phyloP scores from a whole-genome alignment of 2,113 vertebrate species.

The Falcunculus frontatus region DNA sequence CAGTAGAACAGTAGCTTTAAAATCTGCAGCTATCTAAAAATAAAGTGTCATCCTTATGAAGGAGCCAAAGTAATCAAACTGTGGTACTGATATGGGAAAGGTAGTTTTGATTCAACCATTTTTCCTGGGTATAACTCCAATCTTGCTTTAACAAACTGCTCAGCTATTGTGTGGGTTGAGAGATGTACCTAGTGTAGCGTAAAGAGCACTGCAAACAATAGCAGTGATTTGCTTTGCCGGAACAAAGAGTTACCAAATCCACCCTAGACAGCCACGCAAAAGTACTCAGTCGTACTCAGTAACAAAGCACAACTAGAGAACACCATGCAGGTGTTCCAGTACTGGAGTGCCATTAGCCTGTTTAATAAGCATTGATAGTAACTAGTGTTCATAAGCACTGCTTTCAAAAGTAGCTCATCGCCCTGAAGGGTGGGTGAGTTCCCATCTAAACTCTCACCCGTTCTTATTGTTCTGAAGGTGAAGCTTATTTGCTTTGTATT shows the following conservation, averaged over 20 bases:
- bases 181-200: rapidly evolving
- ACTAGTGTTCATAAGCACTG: rapidly evolving
- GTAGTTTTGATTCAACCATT: neutral
- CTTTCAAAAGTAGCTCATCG: neutral
- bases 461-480: neutral
- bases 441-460: neutral
- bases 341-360: neutral
- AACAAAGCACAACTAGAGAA: neutral
- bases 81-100: neutral
- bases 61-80: neutral
- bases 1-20: neutral
- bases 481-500: neutral
- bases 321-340: neutral
- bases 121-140: neutral
- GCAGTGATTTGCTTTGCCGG: neutral
- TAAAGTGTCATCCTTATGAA: neutral
- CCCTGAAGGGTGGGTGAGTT: neutral
- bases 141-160: neutral
- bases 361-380: neutral
- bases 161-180: neutral
- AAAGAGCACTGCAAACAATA: neutral
- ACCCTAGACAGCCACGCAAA: neutral
- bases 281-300: rapidly evolving
- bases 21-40: neutral
- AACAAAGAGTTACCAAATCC: neutral